phyloP scores from a whole-genome alignment of 2,113 vertebrate species.

The Myrmecophaga tridactyla region DNA sequence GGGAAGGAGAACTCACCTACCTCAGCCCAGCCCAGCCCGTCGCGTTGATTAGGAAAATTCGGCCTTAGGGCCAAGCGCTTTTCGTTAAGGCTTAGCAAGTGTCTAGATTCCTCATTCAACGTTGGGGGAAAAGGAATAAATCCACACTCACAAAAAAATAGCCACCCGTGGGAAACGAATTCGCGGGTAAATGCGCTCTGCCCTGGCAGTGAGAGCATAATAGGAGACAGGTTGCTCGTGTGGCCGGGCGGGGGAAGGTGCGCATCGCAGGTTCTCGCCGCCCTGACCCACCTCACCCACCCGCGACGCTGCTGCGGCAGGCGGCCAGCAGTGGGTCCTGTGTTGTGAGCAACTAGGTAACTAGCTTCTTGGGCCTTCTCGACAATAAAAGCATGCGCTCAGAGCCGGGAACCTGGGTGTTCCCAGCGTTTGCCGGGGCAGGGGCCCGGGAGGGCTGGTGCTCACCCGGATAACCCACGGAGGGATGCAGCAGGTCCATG shows the following conservation, averaged over 20 bases:
- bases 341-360: background rate
- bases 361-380: background rate
- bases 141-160: background rate
- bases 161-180: background rate
- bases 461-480: slow-evolving; percentile 97
- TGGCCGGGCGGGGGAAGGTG: accelerated
- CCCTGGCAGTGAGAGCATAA: background rate
- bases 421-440: background rate
- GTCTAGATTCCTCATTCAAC: background rate
- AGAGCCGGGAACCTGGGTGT: accelerated
- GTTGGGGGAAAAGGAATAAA: background rate
- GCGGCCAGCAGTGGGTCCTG: background rate
- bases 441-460: background rate
- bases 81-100: background rate
- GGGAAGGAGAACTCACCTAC: background rate
- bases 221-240: background rate
- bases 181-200: background rate
- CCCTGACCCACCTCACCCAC: background rate
- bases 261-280: background rate
- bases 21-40: background rate
- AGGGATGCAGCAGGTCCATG: slow-evolving; percentile 98
- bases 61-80: background rate
- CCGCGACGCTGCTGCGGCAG: accelerated
- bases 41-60: background rate
- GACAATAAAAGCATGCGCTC: background rate